Percentiles rank a stretch among this genome's conserved stretches.
phyloP scores from a whole-genome alignment of 2,797 vertebrate species.

The Tapera naevia region DNA sequence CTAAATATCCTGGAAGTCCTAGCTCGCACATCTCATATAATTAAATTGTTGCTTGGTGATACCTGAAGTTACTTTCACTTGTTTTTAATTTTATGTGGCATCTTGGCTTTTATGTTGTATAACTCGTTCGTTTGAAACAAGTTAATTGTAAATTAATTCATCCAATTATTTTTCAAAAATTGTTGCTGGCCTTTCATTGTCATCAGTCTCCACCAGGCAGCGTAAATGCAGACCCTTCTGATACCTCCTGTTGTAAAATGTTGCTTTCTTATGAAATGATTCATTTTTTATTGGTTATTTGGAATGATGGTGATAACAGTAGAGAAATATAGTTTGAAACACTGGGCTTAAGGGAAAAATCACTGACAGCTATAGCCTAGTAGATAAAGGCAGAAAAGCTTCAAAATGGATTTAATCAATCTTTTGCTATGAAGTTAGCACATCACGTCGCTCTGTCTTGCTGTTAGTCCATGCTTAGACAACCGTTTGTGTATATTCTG shows the following conservation, averaged over 20 bases:
- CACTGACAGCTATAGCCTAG: constrained; percentile 36
- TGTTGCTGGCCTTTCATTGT: not conserved
- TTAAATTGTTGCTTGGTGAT: not conserved
- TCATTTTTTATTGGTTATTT: constrained; percentile 46
- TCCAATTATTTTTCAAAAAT: not conserved
- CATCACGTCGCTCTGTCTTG: not conserved
- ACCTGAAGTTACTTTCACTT: not conserved
- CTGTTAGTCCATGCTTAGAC: constrained; percentile 42
- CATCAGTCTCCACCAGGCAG: not conserved
- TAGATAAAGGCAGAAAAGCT: constrained; percentile 63
- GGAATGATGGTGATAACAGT: constrained; percentile 39
- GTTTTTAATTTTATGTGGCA: not conserved
- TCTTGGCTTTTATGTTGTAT: not conserved
- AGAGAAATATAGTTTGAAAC: constrained; percentile 59
- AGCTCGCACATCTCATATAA: not conserved
- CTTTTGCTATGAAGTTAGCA: constrained; percentile 44
- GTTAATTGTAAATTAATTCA: not conserved
- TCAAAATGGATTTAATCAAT: constrained; percentile 68
- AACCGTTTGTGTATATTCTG: not conserved
- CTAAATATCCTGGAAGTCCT: not conserved
- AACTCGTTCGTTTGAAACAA: not conserved
- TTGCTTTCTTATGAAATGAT: constrained; percentile 36
- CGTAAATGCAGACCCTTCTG: not conserved
- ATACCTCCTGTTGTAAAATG: constrained; percentile 26
- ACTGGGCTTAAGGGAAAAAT: constrained; percentile 28